Evolutionary conservation across 1,140 invertebrate genomes (phyloP).

Genomic region (Hypothenemus hampei): DNA sequence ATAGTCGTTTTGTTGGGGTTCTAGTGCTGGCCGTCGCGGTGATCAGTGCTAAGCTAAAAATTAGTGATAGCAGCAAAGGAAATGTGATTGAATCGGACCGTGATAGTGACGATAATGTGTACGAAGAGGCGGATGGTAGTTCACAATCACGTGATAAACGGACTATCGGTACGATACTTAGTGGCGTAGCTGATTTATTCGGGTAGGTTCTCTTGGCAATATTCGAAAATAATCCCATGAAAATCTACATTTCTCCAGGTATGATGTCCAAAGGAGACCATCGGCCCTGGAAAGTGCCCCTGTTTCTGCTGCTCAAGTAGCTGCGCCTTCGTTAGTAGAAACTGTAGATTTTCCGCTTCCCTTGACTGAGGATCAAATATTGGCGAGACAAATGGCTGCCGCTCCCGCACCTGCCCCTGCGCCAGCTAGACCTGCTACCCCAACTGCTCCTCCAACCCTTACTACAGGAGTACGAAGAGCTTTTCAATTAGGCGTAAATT

Average conservation of each 20-base stretch:
- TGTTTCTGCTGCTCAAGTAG: slow-evolving; percentile 5
- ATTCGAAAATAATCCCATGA: neutral
- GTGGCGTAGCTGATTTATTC: slow-evolving; percentile 22
- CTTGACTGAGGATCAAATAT: slow-evolving; percentile 1
- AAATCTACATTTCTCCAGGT: slow-evolving; percentile 22
- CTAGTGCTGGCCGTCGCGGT: slow-evolving; percentile 19
- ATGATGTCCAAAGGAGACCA: slow-evolving; percentile 27
- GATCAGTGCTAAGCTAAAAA: slow-evolving; percentile 5
- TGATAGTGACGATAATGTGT: slow-evolving; percentile 5
- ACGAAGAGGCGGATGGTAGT: slow-evolving; percentile 6
- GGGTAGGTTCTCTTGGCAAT: slow-evolving; percentile 14
- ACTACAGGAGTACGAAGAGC: slow-evolving; percentile 21
- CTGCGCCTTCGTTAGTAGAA: too few relatives aligned
- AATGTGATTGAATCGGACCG: neutral
- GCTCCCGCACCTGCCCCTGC: slow-evolving; percentile 21
- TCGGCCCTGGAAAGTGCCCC: slow-evolving; percentile 6
- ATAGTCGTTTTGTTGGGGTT: slow-evolving; percentile 1
- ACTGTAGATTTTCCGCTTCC: slow-evolving; percentile 1
- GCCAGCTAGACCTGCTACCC: slow-evolving; percentile 2
- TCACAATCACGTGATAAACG: slow-evolving; percentile 23
- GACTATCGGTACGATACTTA: slow-evolving; percentile 22
- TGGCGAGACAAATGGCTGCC: slow-evolving; percentile 15
- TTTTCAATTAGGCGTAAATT: slow-evolving; percentile 20
- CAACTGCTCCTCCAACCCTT: slow-evolving; percentile 7
- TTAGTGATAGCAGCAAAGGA: slow-evolving; percentile 2